Evolutionary conservation across 2,797 vertebrate genomes (phyloP).

Genomic region (Apogon talboti): DNA sequence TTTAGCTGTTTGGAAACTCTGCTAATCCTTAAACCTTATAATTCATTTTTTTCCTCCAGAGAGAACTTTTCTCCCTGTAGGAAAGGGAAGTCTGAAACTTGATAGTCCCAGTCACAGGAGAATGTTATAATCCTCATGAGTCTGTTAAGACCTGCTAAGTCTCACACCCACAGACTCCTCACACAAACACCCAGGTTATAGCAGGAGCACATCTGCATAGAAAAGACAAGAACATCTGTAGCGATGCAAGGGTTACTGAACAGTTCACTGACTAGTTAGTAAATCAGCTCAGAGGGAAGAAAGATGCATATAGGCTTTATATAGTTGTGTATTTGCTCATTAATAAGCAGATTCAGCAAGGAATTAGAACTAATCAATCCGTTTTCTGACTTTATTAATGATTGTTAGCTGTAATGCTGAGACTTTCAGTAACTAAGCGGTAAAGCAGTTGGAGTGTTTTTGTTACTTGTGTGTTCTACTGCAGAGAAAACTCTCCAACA

Average conservation of each 20-base stretch:
- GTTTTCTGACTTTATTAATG: neutral
- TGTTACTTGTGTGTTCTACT: neutral
- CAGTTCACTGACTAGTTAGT: neutral
- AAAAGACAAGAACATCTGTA: neutral
- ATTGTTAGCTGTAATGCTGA: neutral
- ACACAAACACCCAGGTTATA: neutral
- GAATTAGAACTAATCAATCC: neutral
- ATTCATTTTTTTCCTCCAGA: conserved; percentile 31
- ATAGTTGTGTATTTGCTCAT: no score
- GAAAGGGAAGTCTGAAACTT: conserved; percentile 41
- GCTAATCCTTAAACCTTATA: conserved; percentile 54
- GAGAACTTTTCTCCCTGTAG: conserved; percentile 25
- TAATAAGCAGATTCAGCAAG: neutral
- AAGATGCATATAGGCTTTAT: no score
- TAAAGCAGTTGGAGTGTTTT: neutral
- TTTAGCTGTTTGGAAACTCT: conserved; percentile 43
- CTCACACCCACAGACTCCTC: conserved; percentile 6
- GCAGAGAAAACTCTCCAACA: neutral
- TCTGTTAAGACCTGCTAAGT: conserved; percentile 32
- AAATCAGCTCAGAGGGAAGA: no score
- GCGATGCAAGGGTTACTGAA: neutral
- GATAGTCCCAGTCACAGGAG: conserved; percentile 35
- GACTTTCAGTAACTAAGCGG: neutral
- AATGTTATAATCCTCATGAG: conserved; percentile 39
- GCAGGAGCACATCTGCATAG: neutral